A percentile compares a stretch with the other conserved stretches of the same genome.
These are phyloP conservation scores for Heterodera schachtii DNA, from an alignment of 1,140 invertebrate species.

Conservation along the genomic window DNA sequence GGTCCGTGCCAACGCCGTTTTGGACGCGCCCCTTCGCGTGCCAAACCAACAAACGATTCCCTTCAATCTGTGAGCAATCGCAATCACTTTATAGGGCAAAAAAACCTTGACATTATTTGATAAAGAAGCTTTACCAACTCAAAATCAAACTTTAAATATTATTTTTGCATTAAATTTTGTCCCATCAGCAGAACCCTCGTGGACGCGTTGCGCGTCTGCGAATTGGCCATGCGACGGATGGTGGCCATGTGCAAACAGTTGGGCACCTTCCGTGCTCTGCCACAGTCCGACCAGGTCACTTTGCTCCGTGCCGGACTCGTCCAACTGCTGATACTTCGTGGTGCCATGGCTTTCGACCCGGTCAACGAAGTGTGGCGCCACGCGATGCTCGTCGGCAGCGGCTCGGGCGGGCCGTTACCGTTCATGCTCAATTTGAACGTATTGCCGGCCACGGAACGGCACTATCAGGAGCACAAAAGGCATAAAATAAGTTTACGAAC, in stretches of 20 bases:
- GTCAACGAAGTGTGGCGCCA: constrained; percentile 8
- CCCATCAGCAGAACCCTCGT: neutral
- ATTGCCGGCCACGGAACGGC: neutral
- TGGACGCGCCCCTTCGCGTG: constrained; percentile 3
- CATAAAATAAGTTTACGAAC: neutral
- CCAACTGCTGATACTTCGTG: constrained; percentile 19
- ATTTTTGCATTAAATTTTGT: neutral
- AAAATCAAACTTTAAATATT: too few relatives aligned
- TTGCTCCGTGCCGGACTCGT: constrained; percentile 4
- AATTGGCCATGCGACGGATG: constrained; percentile 11
- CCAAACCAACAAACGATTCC: neutral
- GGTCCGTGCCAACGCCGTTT: neutral
- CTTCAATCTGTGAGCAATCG: neutral
- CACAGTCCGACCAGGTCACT: constrained; percentile 1
- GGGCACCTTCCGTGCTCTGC: constrained; percentile 9
- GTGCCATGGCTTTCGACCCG: constrained; percentile 20
- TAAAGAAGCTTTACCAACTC: too few relatives aligned
- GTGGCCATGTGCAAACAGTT: constrained; percentile 17
- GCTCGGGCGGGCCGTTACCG: neutral
- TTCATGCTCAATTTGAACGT: constrained; percentile 7
- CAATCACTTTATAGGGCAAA: too few relatives aligned
- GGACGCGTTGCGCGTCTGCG: constrained; percentile 9
- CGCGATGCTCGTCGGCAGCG: neutral
- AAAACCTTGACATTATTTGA: too few relatives aligned
- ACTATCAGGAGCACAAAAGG: constrained; percentile 14